Conservation (phyloP, 1,140 invertebrate genomes). For the Conus betulinus region DNA sequence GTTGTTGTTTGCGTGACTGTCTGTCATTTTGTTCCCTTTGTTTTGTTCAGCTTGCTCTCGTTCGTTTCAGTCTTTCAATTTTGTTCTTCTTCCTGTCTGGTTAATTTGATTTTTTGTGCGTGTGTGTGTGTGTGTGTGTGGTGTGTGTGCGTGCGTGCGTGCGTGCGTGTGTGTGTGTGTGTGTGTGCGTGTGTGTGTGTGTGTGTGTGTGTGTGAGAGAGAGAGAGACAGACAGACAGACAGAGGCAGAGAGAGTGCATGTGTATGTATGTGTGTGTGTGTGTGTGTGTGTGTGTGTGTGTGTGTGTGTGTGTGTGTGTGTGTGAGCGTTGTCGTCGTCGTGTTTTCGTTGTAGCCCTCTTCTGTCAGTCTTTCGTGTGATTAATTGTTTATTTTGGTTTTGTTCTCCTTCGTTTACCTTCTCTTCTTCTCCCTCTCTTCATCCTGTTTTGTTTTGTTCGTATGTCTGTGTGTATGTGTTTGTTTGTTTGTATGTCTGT, state of each 20-base stretch:
- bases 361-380: no score
- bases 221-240: neutral
- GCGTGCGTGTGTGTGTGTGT: neutral
- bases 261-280: no score
- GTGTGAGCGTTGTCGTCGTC: no score
- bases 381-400: no score
- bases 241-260: no score
- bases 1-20: neutral
- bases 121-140: conserved; percentile 9
- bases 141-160: neutral
- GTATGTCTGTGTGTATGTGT: neutral
- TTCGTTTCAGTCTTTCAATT: no score
- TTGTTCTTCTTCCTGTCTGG: neutral
- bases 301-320: no score
- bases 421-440: no score
- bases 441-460: no score
- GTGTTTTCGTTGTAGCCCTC: no score
- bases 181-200: conserved; percentile 1
- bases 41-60: neutral
- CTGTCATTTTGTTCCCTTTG: neutral
- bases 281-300: no score
- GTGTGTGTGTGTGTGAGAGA: neutral
- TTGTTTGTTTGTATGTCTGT: neutral
- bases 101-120: neutral
- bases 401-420: no score